Evolutionary conservation across 2,113 vertebrate species (phyloP), one percentile per base, ranked within the genome.

Genomic region (Grammomys surdaster): DNA sequence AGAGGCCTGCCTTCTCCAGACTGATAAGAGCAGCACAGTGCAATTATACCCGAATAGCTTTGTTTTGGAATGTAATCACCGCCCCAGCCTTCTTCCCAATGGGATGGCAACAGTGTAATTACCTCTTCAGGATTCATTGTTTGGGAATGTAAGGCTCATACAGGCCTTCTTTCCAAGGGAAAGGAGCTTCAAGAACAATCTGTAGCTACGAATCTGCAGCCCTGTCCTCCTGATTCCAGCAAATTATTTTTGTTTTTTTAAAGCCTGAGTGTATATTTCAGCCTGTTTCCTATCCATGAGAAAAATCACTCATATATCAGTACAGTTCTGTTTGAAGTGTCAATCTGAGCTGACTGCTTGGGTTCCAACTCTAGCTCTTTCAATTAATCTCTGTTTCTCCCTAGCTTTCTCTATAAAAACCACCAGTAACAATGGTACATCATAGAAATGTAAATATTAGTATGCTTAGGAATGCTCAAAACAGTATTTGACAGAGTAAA

Each of bases 31-130:
- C 89, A 97, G 84, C 84, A 97, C 93, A 80, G 93, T 89, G 85
- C 72, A 97, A 98, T 94, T 96, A 95, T 51, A 97, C 60, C 70
- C 67, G 7, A 93, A 96, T 95, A 97, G 88, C 93, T 97, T 90
- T 97, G 96, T 97, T 84, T 58, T 75, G 84, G 96, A 96, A 97
- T 63, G 70, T 14, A 82, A 97, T 98, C 97, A 98, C 94, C 60
- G 26, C 97, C 97, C 96, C 81, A 97, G 94, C 96, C 97, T 95
- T 93, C 96, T 97, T 98, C 97, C 96, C 97, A 92, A 97, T 93
- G 95, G 96, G 96, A 94, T 87, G 85, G 91, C 96, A 96, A 81
- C 96, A 97, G 80, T 85, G 85, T 95, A 98, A 98, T 97, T 97
- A 97, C 78, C 72, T 97, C 96, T 98, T 97, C 95, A 98, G 95